Percentiles rank a stretch among this genome's conserved stretches.
Evolutionary conservation across 2,888 invertebrate genomes (phyloP).

Genomic region (Chrysotoxum bicinctum): DNA sequence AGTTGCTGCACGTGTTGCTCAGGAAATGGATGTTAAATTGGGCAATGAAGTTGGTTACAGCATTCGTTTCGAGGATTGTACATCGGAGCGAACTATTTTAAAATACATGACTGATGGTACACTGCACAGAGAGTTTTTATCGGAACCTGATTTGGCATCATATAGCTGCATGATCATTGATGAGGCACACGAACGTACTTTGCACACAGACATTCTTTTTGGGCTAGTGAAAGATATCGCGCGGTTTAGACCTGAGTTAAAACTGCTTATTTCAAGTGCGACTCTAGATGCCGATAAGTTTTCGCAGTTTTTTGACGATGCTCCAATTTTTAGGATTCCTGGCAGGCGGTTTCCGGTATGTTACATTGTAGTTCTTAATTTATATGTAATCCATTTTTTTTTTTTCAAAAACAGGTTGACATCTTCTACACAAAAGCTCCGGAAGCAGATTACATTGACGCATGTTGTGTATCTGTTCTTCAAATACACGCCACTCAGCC

Average conservation of each 20-base stretch:
- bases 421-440: constrained; percentile 99
- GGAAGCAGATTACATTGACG: constrained; percentile 99
- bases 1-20: constrained; percentile 98
- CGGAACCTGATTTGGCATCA: constrained; percentile 96
- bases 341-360: constrained; percentile 95
- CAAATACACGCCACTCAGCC: constrained; percentile 99
- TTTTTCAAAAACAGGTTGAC: constrained; percentile 84
- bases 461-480: constrained; percentile 97
- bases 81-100: constrained; percentile 96
- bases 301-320: constrained; percentile 98
- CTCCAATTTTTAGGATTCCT: constrained; percentile 98
- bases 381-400: background rate
- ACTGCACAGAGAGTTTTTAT: constrained; percentile 96
- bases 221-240: constrained; percentile 98
- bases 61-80: constrained; percentile 99
- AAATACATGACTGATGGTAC: constrained; percentile 99
- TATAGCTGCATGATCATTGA: constrained; percentile 99
- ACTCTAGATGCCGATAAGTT: constrained; percentile 99
- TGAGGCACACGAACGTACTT: constrained; percentile 98
- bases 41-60: constrained; percentile 95
- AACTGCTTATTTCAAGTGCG: constrained; percentile 98
- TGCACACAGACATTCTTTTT: constrained; percentile 99
- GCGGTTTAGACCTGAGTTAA: constrained; percentile 95
- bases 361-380: background rate
- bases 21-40: constrained; percentile 98